Evolutionary conservation across 2,113 vertebrate genomes (phyloP).

Genomic region (Cyprinodon brontotheroides): DNA sequence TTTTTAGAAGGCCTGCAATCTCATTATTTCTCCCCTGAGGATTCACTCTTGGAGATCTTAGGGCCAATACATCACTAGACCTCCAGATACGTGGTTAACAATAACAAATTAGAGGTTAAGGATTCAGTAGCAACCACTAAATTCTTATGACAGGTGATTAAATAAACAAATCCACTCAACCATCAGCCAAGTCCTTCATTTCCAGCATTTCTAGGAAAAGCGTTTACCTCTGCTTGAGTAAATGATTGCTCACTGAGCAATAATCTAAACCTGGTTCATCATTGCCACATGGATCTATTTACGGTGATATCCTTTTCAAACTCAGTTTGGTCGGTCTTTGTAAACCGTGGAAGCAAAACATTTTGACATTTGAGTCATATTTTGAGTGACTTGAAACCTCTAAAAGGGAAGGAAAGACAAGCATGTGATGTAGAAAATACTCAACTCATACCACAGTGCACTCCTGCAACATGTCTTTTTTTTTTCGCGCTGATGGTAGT

Average conservation of each 20-base stretch:
- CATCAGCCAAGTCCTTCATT: slow-evolving; percentile 7
- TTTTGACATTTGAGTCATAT: neutral
- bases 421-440: too few relatives aligned
- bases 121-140: neutral
- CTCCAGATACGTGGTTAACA: neutral
- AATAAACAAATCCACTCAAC: slow-evolving; percentile 6
- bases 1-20: neutral
- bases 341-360: neutral
- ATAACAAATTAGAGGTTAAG: neutral
- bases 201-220: neutral
- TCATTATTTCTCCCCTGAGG: neutral
- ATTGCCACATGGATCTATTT: neutral
- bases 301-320: neutral
- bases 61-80: neutral
- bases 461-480: too few relatives aligned
- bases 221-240: slow-evolving; percentile 9
- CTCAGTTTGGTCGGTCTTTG: neutral
- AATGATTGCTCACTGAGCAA: slow-evolving; percentile 5
- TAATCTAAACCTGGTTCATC: slow-evolving; percentile 12
- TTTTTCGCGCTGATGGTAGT: too few relatives aligned
- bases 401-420: too few relatives aligned
- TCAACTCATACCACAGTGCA: too few relatives aligned
- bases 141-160: slow-evolving; percentile 9
- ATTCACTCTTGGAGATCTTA: neutral
- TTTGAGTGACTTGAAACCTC: too few relatives aligned